A percentile compares a stretch with the other conserved stretches of the same genome.
Evolutionary conservation across 2,113 vertebrate species (phyloP).

Genomic region (Pomatorhinus ruficollis): DNA sequence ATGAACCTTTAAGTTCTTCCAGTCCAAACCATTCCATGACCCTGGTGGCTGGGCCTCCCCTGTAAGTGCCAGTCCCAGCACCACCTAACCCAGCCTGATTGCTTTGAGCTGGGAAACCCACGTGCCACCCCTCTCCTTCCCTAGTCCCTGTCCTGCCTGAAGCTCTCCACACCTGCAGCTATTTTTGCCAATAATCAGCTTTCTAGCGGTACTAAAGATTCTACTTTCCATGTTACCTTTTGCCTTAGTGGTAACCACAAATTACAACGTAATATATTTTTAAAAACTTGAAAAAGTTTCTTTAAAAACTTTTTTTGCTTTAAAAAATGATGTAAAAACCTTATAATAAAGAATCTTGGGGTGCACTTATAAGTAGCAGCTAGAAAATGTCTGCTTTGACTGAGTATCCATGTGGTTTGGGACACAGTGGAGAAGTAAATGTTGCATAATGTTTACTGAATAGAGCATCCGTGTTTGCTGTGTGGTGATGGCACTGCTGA

Average conservation of each 20-base stretch:
- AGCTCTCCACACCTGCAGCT: neutral
- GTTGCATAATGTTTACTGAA: neutral
- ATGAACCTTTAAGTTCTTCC: neutral
- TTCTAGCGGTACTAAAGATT: neutral
- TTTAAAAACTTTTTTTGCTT: neutral
- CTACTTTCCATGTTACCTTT: neutral
- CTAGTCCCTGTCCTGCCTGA: neutral
- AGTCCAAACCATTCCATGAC: neutral
- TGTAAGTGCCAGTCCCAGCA: neutral
- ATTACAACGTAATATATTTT: neutral
- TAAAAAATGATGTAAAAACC: neutral
- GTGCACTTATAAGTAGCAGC: neutral
- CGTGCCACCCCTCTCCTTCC: neutral
- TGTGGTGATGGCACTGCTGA: neutral
- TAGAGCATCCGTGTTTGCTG: neutral
- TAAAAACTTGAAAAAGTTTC: neutral
- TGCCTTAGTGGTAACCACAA: neutral
- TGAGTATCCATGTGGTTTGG: neutral
- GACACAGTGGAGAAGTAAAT: neutral
- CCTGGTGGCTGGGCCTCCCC: neutral
- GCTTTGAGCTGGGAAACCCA: neutral
- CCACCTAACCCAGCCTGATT: fast-evolving
- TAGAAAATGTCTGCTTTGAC: neutral
- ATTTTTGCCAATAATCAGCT: neutral
- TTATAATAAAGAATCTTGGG: neutral